A percentile compares a stretch with the other conserved stretches of the same genome.
phyloP scores from a whole-genome alignment of 2,888 invertebrate species.

The Heteropelma amictum region DNA sequence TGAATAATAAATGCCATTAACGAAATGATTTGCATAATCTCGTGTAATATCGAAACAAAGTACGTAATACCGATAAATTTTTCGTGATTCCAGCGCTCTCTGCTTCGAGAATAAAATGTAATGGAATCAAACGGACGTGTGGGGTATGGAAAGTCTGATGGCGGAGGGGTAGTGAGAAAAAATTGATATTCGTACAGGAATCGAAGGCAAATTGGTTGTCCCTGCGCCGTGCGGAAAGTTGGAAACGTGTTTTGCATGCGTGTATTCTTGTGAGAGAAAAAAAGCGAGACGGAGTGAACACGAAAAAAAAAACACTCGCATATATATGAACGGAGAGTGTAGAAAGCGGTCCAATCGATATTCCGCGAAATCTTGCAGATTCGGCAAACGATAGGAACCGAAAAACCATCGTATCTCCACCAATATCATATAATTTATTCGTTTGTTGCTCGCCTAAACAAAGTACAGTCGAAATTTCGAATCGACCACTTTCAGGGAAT shows the following conservation, averaged over 20 bases:
- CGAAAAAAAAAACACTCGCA: slow-evolving; percentile 1
- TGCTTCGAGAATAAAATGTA: slow-evolving; percentile 14
- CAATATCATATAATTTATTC: too few relatives aligned
- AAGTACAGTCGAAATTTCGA: too few relatives aligned
- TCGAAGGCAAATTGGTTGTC: slow-evolving; percentile 54
- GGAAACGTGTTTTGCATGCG: slow-evolving; percentile 60
- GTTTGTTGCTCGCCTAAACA: too few relatives aligned
- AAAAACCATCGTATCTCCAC: too few relatives aligned
- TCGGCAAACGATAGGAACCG: too few relatives aligned
- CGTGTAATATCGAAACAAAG: not conserved
- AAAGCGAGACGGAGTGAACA: slow-evolving; percentile 2
- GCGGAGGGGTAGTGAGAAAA: slow-evolving; percentile 1
- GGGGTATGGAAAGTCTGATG: not conserved
- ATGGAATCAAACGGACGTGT: slow-evolving; percentile 39
- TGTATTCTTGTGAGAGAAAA: slow-evolving; percentile 15
- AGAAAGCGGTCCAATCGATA: too few relatives aligned
- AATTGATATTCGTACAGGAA: slow-evolving; percentile 51
- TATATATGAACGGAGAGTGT: not conserved
- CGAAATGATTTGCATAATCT: too few relatives aligned
- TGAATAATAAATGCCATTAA: too few relatives aligned
- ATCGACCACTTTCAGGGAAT: too few relatives aligned
- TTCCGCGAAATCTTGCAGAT: too few relatives aligned
- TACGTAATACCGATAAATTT: slow-evolving; percentile 12
- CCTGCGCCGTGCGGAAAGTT: slow-evolving; percentile 56
- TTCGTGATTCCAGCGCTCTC: slow-evolving; percentile 7